Conservation (phyloP, 2,113 vertebrate species). For the Silurus meridionalis region DNA sequence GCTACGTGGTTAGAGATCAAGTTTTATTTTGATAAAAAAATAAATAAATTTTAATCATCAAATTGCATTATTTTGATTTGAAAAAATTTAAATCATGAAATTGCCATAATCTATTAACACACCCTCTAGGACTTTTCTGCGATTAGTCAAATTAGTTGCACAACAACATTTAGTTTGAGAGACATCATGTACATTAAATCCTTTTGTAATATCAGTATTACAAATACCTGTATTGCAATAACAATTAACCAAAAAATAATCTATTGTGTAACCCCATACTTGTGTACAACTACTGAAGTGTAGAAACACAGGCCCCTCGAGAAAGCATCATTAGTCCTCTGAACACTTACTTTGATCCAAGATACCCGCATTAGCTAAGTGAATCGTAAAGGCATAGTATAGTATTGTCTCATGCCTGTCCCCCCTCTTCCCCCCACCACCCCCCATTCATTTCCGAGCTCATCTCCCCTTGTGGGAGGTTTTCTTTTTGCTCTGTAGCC, state of each 20-base stretch:
- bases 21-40: not conserved
- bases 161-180: not conserved
- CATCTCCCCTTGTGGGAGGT: slow-evolving; percentile 11
- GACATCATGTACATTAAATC: not conserved
- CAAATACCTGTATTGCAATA: not conserved
- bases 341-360: slow-evolving; percentile 21
- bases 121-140: not conserved
- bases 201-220: slow-evolving; percentile 2
- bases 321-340: not conserved
- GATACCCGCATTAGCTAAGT: slow-evolving; percentile 24
- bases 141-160: not conserved
- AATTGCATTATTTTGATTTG: not conserved
- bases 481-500: slow-evolving; percentile 14
- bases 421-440: not conserved
- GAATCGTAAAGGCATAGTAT: slow-evolving; percentile 11
- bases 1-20: not conserved
- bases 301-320: not conserved
- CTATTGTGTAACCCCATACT: not conserved
- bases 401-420: slow-evolving; percentile 30
- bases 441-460: slow-evolving; percentile 41
- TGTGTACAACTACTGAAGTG: not conserved
- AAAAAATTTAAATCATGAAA: not conserved
- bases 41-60: no score
- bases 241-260: not conserved
- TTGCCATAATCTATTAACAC: not conserved